phyloP scores from a whole-genome alignment of 2,888 invertebrate genomes.

The Lydus trimaculatus region DNA sequence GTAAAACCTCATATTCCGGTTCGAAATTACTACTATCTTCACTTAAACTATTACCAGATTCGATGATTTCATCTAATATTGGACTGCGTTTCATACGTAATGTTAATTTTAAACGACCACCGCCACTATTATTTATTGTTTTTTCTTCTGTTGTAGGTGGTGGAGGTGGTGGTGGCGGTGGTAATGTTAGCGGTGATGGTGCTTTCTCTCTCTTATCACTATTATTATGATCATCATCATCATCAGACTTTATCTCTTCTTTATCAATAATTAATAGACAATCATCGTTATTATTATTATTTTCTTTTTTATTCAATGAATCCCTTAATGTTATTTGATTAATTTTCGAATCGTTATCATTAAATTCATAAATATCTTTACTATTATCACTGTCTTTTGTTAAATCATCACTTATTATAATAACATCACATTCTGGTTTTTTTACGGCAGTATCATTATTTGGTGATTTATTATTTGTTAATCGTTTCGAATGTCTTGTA shows the following conservation, averaged over 20 bases:
- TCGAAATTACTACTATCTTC: slow-evolving; percentile 67
- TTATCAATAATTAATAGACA: slow-evolving; percentile 1
- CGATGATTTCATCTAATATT: slow-evolving; percentile 83
- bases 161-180: slow-evolving; percentile 41
- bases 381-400: slow-evolving; percentile 43
- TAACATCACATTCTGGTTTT: slow-evolving; percentile 24
- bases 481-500: slow-evolving; percentile 22
- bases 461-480: slow-evolving; percentile 24
- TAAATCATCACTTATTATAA: slow-evolving; percentile 39
- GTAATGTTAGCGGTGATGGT: slow-evolving; percentile 19
- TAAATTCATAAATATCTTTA: slow-evolving; percentile 17
- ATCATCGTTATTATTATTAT: slow-evolving; percentile 4
- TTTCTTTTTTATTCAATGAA: slow-evolving; percentile 14
- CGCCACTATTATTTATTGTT: slow-evolving; percentile 47
- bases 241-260: slow-evolving; percentile 39
- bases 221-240: slow-evolving; percentile 1
- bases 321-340: slow-evolving; percentile 16
- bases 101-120: slow-evolving; percentile 76
- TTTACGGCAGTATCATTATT: slow-evolving; percentile 49
- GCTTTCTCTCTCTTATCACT: slow-evolving; percentile 41
- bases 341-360: slow-evolving; percentile 11
- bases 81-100: slow-evolving; percentile 88
- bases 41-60: slow-evolving; percentile 75
- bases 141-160: slow-evolving; percentile 41
- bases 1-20: slow-evolving; percentile 84